Conservation (phyloP, 2,888 invertebrate species). For the Parapristionchus giblindavisi region DNA sequence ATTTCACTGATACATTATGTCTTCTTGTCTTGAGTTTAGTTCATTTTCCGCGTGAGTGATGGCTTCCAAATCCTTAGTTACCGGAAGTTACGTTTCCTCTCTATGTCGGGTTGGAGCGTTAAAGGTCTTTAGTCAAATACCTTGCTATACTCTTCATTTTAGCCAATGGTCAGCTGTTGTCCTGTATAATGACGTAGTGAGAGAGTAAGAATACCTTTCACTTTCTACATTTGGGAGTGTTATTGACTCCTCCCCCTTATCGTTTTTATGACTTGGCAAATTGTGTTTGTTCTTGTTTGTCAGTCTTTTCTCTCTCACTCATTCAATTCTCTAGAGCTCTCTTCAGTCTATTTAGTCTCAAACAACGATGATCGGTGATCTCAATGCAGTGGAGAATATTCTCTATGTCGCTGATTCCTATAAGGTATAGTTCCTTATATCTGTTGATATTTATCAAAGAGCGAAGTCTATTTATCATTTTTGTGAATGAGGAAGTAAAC, state of each 20-base stretch:
- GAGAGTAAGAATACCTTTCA: too few relatives aligned
- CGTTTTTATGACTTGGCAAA: conserved; percentile 6
- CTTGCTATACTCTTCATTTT: too few relatives aligned
- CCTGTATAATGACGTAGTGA: too few relatives aligned
- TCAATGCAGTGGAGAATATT: conserved; percentile 68
- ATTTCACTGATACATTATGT: too few relatives aligned
- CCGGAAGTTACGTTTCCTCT: too few relatives aligned
- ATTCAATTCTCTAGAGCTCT: not conserved
- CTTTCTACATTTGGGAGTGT: not conserved
- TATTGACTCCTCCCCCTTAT: not conserved
- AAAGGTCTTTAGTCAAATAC: too few relatives aligned
- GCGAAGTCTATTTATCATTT: not conserved
- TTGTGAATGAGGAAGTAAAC: not conserved
- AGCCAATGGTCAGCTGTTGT: too few relatives aligned
- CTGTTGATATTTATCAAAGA: not conserved
- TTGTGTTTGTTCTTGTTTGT: conserved; percentile 25
- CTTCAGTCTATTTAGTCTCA: not conserved
- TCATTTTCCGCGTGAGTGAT: too few relatives aligned
- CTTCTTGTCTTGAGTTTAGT: too few relatives aligned
- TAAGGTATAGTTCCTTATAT: conserved; percentile 65
- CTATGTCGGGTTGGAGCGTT: too few relatives aligned
- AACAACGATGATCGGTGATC: conserved; percentile 39
- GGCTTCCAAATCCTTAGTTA: too few relatives aligned
- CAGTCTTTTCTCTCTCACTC: conserved; percentile 4
- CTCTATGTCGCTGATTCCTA: conserved; percentile 71